Percentiles rank a stretch among this genome's conserved stretches.
phyloP scores from a whole-genome alignment of 2,888 invertebrate species.

The Agrilus cyanescens region DNA sequence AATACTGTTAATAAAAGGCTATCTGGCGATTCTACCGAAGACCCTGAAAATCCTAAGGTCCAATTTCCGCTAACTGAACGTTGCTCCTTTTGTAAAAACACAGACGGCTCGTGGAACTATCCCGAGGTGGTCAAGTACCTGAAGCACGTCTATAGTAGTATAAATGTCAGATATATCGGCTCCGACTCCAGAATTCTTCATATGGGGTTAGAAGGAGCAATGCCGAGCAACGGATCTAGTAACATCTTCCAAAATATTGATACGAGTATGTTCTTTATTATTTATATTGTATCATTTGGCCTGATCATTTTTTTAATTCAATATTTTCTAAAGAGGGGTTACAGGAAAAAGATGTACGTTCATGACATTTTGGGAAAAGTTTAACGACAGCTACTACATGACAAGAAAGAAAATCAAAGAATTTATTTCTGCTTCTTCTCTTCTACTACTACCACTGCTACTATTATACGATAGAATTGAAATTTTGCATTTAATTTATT shows the following conservation, averaged over 20 bases:
- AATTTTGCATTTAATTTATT: no score
- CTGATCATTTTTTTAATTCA: conserved; percentile 51
- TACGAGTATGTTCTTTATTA: conserved; percentile 32
- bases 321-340: conserved; percentile 60
- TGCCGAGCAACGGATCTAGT: conserved; percentile 11
- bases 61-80: conserved; percentile 65
- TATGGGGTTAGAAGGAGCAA: conserved; percentile 20
- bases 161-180: conserved; percentile 38
- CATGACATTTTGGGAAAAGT: conserved; percentile 61
- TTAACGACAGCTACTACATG: conserved; percentile 29
- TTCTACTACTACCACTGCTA: no score
- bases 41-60: conserved; percentile 78
- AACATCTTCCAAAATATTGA: conserved; percentile 27
- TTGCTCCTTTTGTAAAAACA: conserved; percentile 57
- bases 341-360: conserved; percentile 62
- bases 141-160: conserved; percentile 40
- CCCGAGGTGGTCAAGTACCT: conserved; percentile 52
- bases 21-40: conserved; percentile 77
- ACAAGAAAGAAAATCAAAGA: no score
- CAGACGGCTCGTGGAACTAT: conserved; percentile 46
- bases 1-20: conserved; percentile 86
- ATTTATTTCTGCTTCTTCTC: no score
- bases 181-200: conserved; percentile 30
- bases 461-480: no score
- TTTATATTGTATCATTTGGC: conserved; percentile 53